A percentile compares a stretch with the other conserved stretches of the same genome.
Evolutionary conservation across 2,797 vertebrate species (phyloP).

Genomic region (Eurystomus glaucurus): DNA sequence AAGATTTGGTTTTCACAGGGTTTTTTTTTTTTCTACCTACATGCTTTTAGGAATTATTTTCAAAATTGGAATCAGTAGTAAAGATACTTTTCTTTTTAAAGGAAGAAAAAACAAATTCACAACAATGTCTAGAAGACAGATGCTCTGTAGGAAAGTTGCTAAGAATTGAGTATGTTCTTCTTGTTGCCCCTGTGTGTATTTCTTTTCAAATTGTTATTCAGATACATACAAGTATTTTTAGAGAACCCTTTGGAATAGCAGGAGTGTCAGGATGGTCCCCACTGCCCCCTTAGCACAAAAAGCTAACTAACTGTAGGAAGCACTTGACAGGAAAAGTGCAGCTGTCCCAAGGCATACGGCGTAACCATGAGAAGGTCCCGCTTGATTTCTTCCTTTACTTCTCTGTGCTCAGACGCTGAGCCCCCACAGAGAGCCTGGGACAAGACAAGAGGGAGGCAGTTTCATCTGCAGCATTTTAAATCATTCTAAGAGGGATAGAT

Average conservation of each 20-base stretch:
- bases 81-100: background rate
- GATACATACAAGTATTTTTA: background rate
- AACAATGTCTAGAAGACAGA: background rate
- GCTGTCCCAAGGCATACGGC: rapidly evolving
- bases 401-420: background rate
- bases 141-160: background rate
- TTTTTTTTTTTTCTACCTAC: background rate
- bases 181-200: background rate
- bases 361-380: rapidly evolving
- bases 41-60: slow-evolving; percentile 28
- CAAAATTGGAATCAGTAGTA: background rate
- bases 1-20: background rate
- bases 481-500: slow-evolving; percentile 4
- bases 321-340: background rate
- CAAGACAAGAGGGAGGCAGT: background rate
- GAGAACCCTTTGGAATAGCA: background rate
- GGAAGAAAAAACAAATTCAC: background rate
- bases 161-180: background rate
- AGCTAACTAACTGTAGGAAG: background rate
- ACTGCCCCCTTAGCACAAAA: background rate
- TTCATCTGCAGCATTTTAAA: slow-evolving; percentile 37
- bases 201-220: background rate
- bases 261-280: rapidly evolving
- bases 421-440: background rate
- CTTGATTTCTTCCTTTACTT: background rate